A percentile compares a stretch with the other conserved stretches of the same genome.
Conservation (phyloP, 2,888 invertebrate species). For the Acronicta leporina region DNA sequence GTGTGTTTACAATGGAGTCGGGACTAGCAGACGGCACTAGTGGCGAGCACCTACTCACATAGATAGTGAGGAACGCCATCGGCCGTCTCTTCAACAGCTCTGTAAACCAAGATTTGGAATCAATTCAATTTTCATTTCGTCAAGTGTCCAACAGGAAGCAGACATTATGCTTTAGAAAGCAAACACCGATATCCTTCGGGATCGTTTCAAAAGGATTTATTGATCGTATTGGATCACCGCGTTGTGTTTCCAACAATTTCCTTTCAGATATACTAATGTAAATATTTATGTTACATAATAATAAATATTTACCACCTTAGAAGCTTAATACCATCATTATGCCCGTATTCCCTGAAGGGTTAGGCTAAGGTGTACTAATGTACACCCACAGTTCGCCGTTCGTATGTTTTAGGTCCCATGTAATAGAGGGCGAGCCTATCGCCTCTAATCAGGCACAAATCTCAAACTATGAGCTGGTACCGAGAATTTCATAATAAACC, state of each 20-base stretch:
- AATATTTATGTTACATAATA: too few relatives aligned
- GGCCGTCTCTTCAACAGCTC: conserved; percentile 77
- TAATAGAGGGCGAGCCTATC: too few relatives aligned
- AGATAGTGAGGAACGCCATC: conserved; percentile 67
- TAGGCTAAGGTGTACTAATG: too few relatives aligned
- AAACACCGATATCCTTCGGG: conserved; percentile 54
- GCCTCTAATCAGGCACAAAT: too few relatives aligned
- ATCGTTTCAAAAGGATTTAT: conserved; percentile 36
- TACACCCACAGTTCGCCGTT: too few relatives aligned
- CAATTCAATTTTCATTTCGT: conserved; percentile 73
- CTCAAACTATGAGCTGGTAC: too few relatives aligned
- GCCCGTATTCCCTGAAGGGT: too few relatives aligned
- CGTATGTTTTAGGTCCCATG: too few relatives aligned
- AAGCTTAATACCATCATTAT: too few relatives aligned
- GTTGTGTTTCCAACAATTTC: conserved; percentile 40
- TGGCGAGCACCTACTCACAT: conserved; percentile 64
- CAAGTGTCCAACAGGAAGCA: conserved; percentile 59
- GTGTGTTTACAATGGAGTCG: conserved; percentile 45
- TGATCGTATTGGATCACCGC: conserved; percentile 26
- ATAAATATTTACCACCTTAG: too few relatives aligned
- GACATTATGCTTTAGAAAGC: conserved; percentile 58
- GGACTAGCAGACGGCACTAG: conserved; percentile 41
- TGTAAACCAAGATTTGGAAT: conserved; percentile 74
- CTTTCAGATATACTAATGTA: too few relatives aligned
- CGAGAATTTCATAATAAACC: too few relatives aligned